Base-by-base conservation (phyloP, 1,140 invertebrate species). In the Bombus pascuorum region DNA sequence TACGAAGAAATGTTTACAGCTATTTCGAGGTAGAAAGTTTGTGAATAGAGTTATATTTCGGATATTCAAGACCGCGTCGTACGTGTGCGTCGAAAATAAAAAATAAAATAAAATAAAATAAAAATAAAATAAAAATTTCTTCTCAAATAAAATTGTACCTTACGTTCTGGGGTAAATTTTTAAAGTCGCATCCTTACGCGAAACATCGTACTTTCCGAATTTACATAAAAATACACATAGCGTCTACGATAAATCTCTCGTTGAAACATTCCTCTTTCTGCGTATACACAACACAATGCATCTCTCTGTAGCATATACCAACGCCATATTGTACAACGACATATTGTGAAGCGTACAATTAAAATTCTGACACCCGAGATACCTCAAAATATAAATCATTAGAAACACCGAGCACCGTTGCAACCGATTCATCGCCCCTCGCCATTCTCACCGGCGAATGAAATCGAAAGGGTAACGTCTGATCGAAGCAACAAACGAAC, bases 391-490 rank as follows among this genome's bases (percentile, higher is more conserved):
- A 39, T 59, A 77, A 77, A 77, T 77, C 53, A 62, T 74, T 34
- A 13, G n/a, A 74, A 15, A 25, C 3, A 47, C 28, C 42, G 44
- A 34, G n/a, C 42, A 25, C 72, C 42, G 72, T 18, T 53, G 44
- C 42, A 73, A 2, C 72, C 44, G n/a, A 74, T 44, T 79, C 77
- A 13, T 68, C 42, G n/a, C 12, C 39, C 62, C 70, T 39, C 37
- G 10, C n/a, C 3, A 13, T 80, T 47, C 78, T 44, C 66, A 18
- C 3, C 28, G 28, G 2, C 44, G 42, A 42, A 71, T 0, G 80
- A 81, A 25, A 81, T 59, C 47, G 70, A 62, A 34, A 62, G 81
- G 70, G 53, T 81, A 42, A 39, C 42, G 65, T 68, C 42, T n/a
- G 25, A 68, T 80, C 25, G 42, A 37, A 25, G 78, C 62, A 62